Percentiles rank a stretch among this genome's conserved stretches.
Evolutionary conservation across 2,888 invertebrate genomes (phyloP).

Genomic region (Deilephila porcellus): DNA sequence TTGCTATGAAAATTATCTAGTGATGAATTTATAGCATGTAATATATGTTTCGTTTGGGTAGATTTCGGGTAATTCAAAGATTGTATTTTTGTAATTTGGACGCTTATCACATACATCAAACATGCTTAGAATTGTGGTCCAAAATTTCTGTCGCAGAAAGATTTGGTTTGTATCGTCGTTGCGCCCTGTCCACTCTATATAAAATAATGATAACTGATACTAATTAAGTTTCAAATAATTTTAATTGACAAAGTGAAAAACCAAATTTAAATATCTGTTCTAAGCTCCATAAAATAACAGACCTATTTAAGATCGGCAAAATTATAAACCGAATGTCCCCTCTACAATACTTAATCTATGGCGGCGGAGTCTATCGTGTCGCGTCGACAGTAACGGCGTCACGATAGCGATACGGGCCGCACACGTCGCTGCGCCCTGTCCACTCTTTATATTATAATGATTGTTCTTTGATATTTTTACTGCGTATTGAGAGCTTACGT

Average conservation of each 20-base stretch:
- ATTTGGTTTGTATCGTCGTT: too few relatives aligned
- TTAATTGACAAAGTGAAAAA: too few relatives aligned
- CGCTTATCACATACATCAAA: too few relatives aligned
- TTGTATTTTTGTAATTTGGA: neutral
- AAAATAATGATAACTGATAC: too few relatives aligned
- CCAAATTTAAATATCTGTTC: too few relatives aligned
- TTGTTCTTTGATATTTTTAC: constrained; percentile 26
- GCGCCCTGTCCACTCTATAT: too few relatives aligned
- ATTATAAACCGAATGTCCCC: constrained; percentile 25
- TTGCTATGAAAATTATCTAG: too few relatives aligned
- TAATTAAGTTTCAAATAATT: too few relatives aligned
- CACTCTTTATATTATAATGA: constrained; percentile 26
- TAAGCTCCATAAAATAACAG: neutral
- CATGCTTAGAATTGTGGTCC: too few relatives aligned
- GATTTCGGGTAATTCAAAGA: neutral
- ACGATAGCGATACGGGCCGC: constrained; percentile 76
- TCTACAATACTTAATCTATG: constrained; percentile 57
- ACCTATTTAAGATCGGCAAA: neutral
- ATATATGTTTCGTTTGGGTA: too few relatives aligned
- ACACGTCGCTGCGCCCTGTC: constrained; percentile 60
- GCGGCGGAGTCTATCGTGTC: constrained; percentile 65
- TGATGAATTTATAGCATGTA: too few relatives aligned
- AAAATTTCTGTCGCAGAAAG: too few relatives aligned
- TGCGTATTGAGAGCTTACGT: constrained; percentile 16
- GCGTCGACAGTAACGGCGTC: constrained; percentile 75